Evolutionary conservation across 2,888 invertebrate genomes (phyloP).

Genomic region (Andrena fulva): DNA sequence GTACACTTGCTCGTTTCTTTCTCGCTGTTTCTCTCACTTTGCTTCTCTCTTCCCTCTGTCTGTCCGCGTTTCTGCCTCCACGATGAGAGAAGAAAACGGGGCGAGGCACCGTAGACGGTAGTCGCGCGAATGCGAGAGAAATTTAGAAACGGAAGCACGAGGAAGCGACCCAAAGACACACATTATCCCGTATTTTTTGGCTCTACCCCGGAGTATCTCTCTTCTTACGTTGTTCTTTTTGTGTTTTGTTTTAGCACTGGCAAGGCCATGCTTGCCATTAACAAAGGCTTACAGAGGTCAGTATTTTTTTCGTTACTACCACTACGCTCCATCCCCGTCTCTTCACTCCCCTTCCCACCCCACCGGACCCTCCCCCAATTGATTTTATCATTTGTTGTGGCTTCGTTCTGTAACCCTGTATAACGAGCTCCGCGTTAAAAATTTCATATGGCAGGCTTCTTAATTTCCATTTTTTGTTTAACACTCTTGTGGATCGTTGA

Average conservation of each 20-base stretch:
- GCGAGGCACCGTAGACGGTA: slow-evolving; percentile 54
- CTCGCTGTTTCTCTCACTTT: neutral
- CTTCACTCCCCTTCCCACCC: neutral
- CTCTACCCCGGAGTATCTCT: slow-evolving; percentile 77
- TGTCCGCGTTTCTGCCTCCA: slow-evolving; percentile 14
- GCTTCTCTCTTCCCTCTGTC: neutral
- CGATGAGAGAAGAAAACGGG: slow-evolving; percentile 44
- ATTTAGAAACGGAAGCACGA: slow-evolving; percentile 45
- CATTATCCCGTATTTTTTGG: slow-evolving; percentile 72
- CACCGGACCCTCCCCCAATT: slow-evolving; percentile 16
- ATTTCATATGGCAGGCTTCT: slow-evolving; percentile 24
- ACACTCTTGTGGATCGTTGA: no score
- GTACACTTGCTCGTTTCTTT: neutral
- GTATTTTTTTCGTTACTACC: slow-evolving; percentile 86
- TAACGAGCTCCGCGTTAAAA: slow-evolving; percentile 38
- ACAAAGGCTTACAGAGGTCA: slow-evolving; percentile 94
- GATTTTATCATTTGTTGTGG: slow-evolving; percentile 53
- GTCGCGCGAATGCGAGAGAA: slow-evolving; percentile 16
- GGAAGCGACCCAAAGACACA: slow-evolving; percentile 56
- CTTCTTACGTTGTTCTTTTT: slow-evolving; percentile 85
- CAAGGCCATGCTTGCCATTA: slow-evolving; percentile 93
- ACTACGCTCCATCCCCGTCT: slow-evolving; percentile 67
- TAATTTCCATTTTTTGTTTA: neutral
- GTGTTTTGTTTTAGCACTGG: slow-evolving; percentile 90
- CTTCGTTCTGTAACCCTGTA: slow-evolving; percentile 54